Evolutionary conservation across 2,797 vertebrate species (phyloP).

Genomic region (Chloroceryle amazona): DNA sequence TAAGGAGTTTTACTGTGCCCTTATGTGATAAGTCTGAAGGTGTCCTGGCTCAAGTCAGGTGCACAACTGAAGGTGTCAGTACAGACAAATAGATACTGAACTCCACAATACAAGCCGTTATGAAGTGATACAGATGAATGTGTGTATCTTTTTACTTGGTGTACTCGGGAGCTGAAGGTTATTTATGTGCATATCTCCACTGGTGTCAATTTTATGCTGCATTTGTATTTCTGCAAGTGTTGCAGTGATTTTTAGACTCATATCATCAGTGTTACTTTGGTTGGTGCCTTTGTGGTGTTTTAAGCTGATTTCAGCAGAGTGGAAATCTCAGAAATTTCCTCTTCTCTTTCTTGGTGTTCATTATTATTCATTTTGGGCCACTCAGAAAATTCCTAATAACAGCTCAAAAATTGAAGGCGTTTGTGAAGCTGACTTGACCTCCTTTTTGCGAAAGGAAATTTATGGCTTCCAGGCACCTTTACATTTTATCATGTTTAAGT

Average conservation of each 20-base stretch:
- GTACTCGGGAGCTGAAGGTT: not conserved
- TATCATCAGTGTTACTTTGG: constrained; percentile 12
- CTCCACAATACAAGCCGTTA: not conserved
- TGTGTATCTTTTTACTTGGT: not conserved
- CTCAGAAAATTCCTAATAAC: not conserved
- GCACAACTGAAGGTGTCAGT: not conserved
- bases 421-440: not conserved
- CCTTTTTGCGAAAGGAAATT: not conserved
- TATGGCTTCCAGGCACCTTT: not conserved
- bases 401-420: not conserved
- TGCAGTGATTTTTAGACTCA: constrained; percentile 5
- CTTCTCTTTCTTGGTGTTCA: not conserved
- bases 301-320: constrained; percentile 22
- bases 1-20: not conserved
- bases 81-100: not conserved
- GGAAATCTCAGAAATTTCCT: not conserved
- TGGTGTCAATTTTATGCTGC: not conserved
- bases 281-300: constrained; percentile 26
- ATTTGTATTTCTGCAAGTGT: constrained; percentile 13
- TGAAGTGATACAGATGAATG: not conserved
- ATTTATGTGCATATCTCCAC: not conserved
- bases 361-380: not conserved
- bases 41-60: not conserved
- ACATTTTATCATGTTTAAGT: not conserved
- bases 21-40: not conserved